Evolutionary conservation across 2,797 vertebrate genomes (phyloP).

Genomic region (Peromyscus aztecus): DNA sequence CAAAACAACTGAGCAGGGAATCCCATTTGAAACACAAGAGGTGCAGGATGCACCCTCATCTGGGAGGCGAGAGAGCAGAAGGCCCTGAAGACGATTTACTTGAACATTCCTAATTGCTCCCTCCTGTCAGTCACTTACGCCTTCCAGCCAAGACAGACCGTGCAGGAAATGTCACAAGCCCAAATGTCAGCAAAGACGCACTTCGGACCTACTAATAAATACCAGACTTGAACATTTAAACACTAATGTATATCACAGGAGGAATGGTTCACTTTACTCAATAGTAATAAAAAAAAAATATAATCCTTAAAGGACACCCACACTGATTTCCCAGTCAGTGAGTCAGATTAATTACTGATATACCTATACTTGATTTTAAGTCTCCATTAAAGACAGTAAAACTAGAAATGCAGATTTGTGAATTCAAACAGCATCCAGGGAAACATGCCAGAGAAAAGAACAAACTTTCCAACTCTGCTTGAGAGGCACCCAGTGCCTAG

Average conservation of each 20-base stretch:
- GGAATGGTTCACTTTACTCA: slow-evolving; percentile 35
- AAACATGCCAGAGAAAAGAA: not conserved
- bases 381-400: slow-evolving; percentile 45
- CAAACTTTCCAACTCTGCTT: not conserved
- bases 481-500: not conserved
- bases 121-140: slow-evolving; percentile 69
- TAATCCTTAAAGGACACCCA: slow-evolving; percentile 37
- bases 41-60: slow-evolving; percentile 24
- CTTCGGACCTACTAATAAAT: slow-evolving; percentile 31
- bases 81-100: slow-evolving; percentile 51
- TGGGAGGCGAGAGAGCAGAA: slow-evolving; percentile 39
- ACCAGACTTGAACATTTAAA: slow-evolving; percentile 60
- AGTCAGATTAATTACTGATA: slow-evolving; percentile 51
- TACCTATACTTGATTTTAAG: slow-evolving; percentile 24
- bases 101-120: slow-evolving; percentile 71
- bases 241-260: slow-evolving; percentile 45
- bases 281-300: not conserved
- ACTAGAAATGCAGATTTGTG: not conserved
- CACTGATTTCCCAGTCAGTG: slow-evolving; percentile 5
- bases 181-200: slow-evolving; percentile 71
- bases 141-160: slow-evolving; percentile 58
- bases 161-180: slow-evolving; percentile 70
- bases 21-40: slow-evolving; percentile 34
- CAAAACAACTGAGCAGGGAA: slow-evolving; percentile 9
- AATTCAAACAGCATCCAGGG: not conserved